A percentile compares a stretch with the other conserved stretches of the same genome.
Evolutionary conservation across 2,113 vertebrate genomes (phyloP).

Genomic region (Corvus cornix): DNA sequence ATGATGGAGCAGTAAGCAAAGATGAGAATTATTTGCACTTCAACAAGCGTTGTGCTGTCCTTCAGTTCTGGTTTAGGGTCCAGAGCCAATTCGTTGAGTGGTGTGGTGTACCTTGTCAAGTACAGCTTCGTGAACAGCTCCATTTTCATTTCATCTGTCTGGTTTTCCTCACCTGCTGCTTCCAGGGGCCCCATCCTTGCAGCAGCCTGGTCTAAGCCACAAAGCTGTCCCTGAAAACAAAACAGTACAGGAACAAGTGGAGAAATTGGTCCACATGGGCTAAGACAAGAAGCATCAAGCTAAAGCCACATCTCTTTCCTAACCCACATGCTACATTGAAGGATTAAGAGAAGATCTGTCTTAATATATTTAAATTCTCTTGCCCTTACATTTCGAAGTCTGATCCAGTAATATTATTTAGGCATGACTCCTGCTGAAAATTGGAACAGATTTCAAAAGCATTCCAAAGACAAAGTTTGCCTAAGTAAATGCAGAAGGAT

Average conservation of each 20-base stretch:
- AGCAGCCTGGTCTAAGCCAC: neutral
- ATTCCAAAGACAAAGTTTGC: slow-evolving; percentile 49
- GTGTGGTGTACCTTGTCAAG: slow-evolving; percentile 47
- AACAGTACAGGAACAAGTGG: neutral
- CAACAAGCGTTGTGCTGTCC: slow-evolving; percentile 87
- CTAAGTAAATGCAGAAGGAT: slow-evolving; percentile 37
- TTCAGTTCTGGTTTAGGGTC: slow-evolving; percentile 76
- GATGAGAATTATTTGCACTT: slow-evolving; percentile 88
- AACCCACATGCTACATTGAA: neutral
- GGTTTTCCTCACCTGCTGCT: slow-evolving; percentile 69
- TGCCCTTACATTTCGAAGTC: slow-evolving; percentile 22
- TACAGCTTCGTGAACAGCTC: slow-evolving; percentile 59
- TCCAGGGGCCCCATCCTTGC: slow-evolving; percentile 72
- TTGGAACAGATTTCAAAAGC: slow-evolving; percentile 43
- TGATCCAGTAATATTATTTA: slow-evolving; percentile 2
- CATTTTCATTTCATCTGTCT: slow-evolving; percentile 66
- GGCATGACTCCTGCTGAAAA: slow-evolving; percentile 26
- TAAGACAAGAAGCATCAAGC: neutral
- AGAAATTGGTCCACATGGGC: neutral
- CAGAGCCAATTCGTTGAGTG: slow-evolving; percentile 49
- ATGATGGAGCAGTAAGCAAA: slow-evolving; percentile 92
- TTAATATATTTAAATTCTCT: neutral
- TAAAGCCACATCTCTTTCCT: neutral
- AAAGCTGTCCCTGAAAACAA: neutral
- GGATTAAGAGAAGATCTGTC: neutral